Base-by-base conservation (phyloP, 1,140 invertebrate species). In the Atta texana region DNA sequence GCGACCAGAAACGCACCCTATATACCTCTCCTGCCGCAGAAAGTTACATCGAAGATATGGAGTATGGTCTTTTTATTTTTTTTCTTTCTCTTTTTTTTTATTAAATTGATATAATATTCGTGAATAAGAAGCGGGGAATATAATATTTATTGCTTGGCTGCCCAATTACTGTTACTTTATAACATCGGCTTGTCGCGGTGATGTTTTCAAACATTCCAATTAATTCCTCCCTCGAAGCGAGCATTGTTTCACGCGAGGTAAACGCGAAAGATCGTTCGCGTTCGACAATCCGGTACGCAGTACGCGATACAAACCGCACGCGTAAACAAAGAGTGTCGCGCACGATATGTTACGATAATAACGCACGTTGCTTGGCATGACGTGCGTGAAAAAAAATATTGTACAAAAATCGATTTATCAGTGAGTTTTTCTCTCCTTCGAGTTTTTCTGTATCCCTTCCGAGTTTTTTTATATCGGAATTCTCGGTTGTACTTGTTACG, bases 121-220 rank as follows among this genome's bases (percentile, higher is more conserved):
- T 34, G 68, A 84, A 44, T 72, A 72, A 74, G 69, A 84, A 75
- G 39, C 39, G 39, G 34, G 3, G 10, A 24, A 14, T 44, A 55
- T 12, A 44, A 61, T 51, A 84, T 84, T 84, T 84, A 84, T 84
- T 84, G 57, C 24, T 34, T 18, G 68, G 18, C 4, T 44, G 34
- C 21, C 18, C 66, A 68, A 49, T 24, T 24, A 24, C 24, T 31
- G 57, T 34, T 55, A 59, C 69, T 84, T 84, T 75, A 69, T 74
- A 61, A 84, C 55, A 49, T 1, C 28, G 8, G 80, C 24, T 75
- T 8, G 69, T 84, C 39, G 39, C 16, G 18, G 24, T 75, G 69
- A 82, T 51, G 77, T 69, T 80, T 80, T 55, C 77, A 69, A 81
- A 81, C 77, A 44, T 84, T 82, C 39, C 68, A 84, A 84, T 84